Evolutionary conservation across 2,888 invertebrate genomes (phyloP), one percentile per base, ranked within the genome.

Genomic region (Troglohyphantes excavatus): DNA sequence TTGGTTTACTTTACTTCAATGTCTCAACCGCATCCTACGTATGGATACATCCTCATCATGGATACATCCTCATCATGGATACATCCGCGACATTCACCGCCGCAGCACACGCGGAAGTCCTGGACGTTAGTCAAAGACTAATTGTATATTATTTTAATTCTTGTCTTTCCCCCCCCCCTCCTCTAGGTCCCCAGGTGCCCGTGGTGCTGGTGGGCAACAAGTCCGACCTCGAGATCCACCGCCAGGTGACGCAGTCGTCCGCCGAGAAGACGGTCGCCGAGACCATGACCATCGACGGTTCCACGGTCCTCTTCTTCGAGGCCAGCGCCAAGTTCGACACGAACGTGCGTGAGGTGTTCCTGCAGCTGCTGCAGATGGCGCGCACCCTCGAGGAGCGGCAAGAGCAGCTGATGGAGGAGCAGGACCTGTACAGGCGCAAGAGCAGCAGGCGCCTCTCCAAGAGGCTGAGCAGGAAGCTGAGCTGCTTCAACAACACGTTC

Each of bases 311-410:
- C n/a, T 92, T 92, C 68, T 82, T 92, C 53, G 92, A 92, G 72
- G 92, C 92, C 9, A 91, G 91, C 53, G 92, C 92, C 72, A 92
- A 92, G 83, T 91, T 90, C 73, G 91, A 92, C 90, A 86, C 91
- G 19, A 92, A 92, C 76, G 92, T 92, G 11, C 84, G 67, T 23
- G 91, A 91, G 27, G 85, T 92, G 17, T 92, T 92, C 75, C 65
- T 91, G 5, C 90, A 92, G 68, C 90, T 92, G 6, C 70, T 92
- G 79, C 88, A 84, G 53, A 75, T 91, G 81, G 90, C 91, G 2
- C 87, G 91, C 13, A 72, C 93, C 98, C 98, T 78, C 19, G 90
- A 90, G 61, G 83, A 90, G 23, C 78, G 75, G 3, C 83, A 90
- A 2, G 89, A 90, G 2, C 78, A 76, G 1, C 26, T 89, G 3